These are phyloP conservation scores for Dorcus parallelipipedus DNA, from an alignment of 2,888 invertebrate genomes.

Conservation along the genomic window DNA sequence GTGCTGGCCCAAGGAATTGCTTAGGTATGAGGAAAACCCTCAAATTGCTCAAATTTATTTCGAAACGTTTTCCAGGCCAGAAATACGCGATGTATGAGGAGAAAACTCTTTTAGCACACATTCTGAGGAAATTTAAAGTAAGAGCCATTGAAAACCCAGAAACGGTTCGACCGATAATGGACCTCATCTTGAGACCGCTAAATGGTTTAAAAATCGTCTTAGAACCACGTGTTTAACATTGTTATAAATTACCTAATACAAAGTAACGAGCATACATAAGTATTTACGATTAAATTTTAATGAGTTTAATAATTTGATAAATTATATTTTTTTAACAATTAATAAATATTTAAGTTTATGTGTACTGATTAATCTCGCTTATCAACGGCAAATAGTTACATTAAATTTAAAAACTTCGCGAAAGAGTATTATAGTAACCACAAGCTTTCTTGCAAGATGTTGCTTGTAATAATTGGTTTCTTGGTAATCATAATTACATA, in stretches of 20 bases:
- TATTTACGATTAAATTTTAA: neutral
- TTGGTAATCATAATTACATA: no score
- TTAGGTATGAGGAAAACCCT: conserved; percentile 28
- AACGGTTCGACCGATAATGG: neutral
- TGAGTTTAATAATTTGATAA: neutral
- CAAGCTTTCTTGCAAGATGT: no score
- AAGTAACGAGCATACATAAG: neutral
- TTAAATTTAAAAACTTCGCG: neutral
- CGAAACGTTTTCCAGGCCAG: neutral
- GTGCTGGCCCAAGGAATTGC: conserved; percentile 39
- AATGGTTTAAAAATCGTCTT: neutral
- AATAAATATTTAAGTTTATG: conserved; percentile 6
- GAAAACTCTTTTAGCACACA: neutral
- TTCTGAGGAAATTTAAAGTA: neutral
- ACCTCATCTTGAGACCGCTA: neutral
- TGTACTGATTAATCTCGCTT: conserved; percentile 8
- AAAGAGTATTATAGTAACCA: no score
- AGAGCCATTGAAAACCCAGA: neutral
- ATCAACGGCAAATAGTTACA: conserved; percentile 3
- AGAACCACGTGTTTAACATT: neutral
- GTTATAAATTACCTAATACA: no score
- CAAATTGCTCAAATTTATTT: neutral
- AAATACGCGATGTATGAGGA: neutral
- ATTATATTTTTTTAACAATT: neutral
- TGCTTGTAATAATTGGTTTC: no score